Conservation (phyloP, 2,113 vertebrate species). For the Hemiscyllium ocellatum region DNA sequence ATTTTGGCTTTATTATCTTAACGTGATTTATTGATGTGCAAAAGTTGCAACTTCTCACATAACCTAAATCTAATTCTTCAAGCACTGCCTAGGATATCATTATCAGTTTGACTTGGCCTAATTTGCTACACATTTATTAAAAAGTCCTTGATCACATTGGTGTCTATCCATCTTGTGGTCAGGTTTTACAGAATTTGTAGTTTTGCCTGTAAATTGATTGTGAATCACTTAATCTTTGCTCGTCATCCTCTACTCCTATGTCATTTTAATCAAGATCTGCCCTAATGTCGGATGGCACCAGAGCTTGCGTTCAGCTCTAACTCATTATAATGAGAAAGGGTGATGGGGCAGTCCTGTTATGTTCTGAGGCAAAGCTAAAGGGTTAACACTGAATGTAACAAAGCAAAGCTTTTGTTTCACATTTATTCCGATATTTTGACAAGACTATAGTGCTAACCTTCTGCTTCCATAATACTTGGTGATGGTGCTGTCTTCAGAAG, state of each 20-base stretch:
- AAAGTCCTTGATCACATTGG: neutral
- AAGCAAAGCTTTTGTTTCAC: neutral
- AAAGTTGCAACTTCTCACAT: neutral
- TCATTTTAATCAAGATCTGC: neutral
- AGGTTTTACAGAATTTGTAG: neutral
- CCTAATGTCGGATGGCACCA: neutral
- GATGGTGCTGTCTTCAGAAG: neutral
- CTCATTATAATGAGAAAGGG: neutral
- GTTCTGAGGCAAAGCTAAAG: neutral
- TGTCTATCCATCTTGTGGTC: neutral
- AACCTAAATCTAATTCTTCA: neutral
- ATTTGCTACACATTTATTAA: neutral
- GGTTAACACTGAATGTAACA: neutral
- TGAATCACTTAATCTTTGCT: neutral
- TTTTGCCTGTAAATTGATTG: neutral
- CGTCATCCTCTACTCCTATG: neutral
- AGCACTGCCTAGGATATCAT: neutral
- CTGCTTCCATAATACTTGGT: neutral
- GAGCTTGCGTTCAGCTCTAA: neutral
- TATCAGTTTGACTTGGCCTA: neutral
- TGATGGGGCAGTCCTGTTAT: neutral
- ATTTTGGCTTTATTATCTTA: neutral
- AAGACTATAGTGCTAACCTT: neutral
- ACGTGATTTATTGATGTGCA: neutral
- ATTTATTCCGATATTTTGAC: neutral